Conservation (phyloP, 2,888 invertebrate species). For the Trissolcus japonicus region DNA sequence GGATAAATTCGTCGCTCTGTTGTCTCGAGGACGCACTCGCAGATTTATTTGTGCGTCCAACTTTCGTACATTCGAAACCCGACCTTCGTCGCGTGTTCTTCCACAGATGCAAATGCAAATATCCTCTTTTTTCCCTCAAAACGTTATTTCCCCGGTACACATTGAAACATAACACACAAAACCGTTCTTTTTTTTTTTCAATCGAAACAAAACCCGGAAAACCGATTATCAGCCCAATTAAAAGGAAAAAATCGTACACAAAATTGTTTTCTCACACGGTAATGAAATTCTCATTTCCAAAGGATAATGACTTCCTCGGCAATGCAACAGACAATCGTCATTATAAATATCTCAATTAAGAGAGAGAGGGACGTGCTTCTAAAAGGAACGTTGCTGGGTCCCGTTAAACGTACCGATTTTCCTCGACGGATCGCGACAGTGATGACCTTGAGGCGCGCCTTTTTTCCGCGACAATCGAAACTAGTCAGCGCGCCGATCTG, state of each 20-base stretch:
- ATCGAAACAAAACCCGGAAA: no score
- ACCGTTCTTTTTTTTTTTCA: no score
- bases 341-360: constrained; percentile 26
- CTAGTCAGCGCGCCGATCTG: constrained; percentile 48
- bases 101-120: constrained; percentile 45
- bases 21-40: constrained; percentile 52
- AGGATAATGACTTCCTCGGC: constrained; percentile 11
- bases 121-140: constrained; percentile 16
- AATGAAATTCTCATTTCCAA: constrained; percentile 13
- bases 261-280: constrained; percentile 8
- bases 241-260: not conserved
- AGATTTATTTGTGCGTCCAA: constrained; percentile 60
- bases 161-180: no score
- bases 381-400: not conserved
- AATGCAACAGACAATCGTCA: constrained; percentile 14
- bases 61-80: constrained; percentile 52
- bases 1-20: constrained; percentile 67
- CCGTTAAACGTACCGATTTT: constrained; percentile 15
- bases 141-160: not conserved
- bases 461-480: constrained; percentile 47
- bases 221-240: no score
- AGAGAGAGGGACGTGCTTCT: no score
- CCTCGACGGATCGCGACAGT: constrained; percentile 26
- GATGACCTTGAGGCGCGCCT: constrained; percentile 18
- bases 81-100: constrained; percentile 53